These are phyloP conservation scores for Subacronicta megacephala DNA, from an alignment of 2,888 invertebrate genomes.

Conservation along the genomic window DNA sequence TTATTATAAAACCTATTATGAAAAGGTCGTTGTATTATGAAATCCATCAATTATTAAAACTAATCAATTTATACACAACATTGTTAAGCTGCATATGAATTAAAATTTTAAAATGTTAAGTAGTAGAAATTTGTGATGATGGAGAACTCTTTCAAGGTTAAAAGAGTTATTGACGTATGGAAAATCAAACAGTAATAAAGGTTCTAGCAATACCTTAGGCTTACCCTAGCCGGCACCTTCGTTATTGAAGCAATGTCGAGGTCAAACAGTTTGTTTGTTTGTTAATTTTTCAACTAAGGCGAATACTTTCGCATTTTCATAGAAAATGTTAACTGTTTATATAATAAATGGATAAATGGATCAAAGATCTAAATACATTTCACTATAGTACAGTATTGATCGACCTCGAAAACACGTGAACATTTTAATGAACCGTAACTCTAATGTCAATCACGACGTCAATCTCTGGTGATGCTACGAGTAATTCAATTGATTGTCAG, in stretches of 20 bases:
- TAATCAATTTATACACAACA: too few species aligned
- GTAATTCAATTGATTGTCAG: constrained; percentile 13
- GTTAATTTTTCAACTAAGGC: constrained; percentile 1
- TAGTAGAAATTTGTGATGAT: neutral
- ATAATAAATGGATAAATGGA: neutral
- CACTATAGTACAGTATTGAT: too few species aligned
- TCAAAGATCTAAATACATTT: neutral
- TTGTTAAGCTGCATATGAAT: too few species aligned
- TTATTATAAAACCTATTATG: too few species aligned
- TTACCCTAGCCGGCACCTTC: constrained; percentile 11
- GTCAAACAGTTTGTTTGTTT: constrained; percentile 4
- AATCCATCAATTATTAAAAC: too few species aligned
- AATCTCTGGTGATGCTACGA: constrained; percentile 17
- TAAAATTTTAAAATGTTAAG: too few species aligned
- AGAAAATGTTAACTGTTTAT: neutral
- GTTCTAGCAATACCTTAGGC: constrained; percentile 10
- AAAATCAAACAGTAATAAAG: constrained; percentile 13
- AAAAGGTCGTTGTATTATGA: too few species aligned
- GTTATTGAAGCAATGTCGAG: constrained; percentile 15
- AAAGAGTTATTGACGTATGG: constrained; percentile 21
- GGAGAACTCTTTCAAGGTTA: constrained; percentile 19
- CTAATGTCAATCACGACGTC: constrained; percentile 39
- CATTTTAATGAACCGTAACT: constrained; percentile 34
- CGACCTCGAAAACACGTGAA: constrained; percentile 38
- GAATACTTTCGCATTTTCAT: constrained; percentile 6